Evolutionary conservation across 2,113 vertebrate genomes (phyloP), one percentile per base, ranked within the genome.

Genomic region (Thryonomys swinderianus): DNA sequence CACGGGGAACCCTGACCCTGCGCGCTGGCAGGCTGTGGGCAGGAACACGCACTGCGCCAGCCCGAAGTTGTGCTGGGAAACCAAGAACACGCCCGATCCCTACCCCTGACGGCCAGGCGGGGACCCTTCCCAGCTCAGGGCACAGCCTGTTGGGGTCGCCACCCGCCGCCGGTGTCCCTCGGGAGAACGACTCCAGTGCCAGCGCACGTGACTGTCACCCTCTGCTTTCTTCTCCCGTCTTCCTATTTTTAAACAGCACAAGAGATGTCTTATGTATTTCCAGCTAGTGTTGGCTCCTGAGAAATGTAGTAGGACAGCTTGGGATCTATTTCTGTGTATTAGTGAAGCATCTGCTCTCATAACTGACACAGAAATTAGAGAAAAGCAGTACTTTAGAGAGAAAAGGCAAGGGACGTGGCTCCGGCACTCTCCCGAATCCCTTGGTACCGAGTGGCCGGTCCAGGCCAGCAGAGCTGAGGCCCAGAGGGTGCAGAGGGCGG

Each of bases 21-120:
- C 73, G 90, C 20, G 59, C 79, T 91, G 93, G 83, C 42, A 78
- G 88, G 55, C 3, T 89, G 93, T 92, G 71, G 95, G 93, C 45
- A 91, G 17, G 79, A 93, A 95, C 93, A 91, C 71, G 13, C 74
- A 55, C 30, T 0, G 1, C 4, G 32, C 11, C 69, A 37, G 42
- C 34, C 57, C 1, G 0, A 82, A 91, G 84, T 14, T 21, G 27
- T 85, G 32, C 84, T 51, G 9, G 55, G 67, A 93, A 64, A 64
- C 42, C 34, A n/a, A n/a, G 42, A 62, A 34, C 1, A 1, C 51
- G 51, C 66, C 18, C 34, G n/a, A 45, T 51, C 53, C 7, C 1
- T 53, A 25, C 55, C 25, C 73, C 32, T 57, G 62, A 27, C 6
- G 21, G 83, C 27, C 27, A 59, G 30, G 57, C n/a, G 67, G 64